Evolutionary conservation across 2,113 vertebrate species (phyloP), one percentile per base, ranked within the genome.

Genomic region (Chloropsis hardwickii): DNA sequence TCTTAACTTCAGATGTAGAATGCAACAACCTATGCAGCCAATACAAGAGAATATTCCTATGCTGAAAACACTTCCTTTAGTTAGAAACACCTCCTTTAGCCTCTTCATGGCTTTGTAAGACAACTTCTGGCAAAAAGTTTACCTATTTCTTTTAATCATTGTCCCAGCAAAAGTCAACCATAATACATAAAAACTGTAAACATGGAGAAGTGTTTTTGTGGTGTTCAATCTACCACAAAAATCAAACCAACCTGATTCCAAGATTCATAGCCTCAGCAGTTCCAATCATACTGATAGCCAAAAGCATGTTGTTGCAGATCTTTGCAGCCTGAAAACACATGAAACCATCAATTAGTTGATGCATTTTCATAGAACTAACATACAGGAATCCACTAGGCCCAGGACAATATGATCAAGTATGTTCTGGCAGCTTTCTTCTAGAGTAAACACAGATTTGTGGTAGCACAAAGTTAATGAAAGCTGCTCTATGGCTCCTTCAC

Each of bases 251-350:
- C 99, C 99, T 99, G 98, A 99, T 99, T 97, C 99, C 99, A 91
- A 99, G 98, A 97, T 99, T 99, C 99, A 99, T 99, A 12, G 99
- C 97, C 96, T 99, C 99, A 54, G 99, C 98, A 23, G 99, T 99
- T 84, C 99, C 99, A 66, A 99, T 99, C 99, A 99, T 99, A 96
- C 99, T 98, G 82, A 99, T 99, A 64, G 98, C 99, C 94, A 99
- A 97, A 64, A 99, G 98, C 99, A 99, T 99, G 96, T 99, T 99
- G 98, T 99, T 99, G 95, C 99, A 99, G 96, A 99, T 99, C 98
- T 99, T 99, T 66, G 99, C 99, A 88, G 99, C 99, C 99, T 99
- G 95, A 71, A 98, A 98, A 94, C 23, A 97, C 40, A 39, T 71
- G 42, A 57, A 97, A 86, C n/a, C 31, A 4, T 54, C 29, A 72